Base-by-base conservation (phyloP, 2,888 invertebrate species). In the Morpho achilles region DNA sequence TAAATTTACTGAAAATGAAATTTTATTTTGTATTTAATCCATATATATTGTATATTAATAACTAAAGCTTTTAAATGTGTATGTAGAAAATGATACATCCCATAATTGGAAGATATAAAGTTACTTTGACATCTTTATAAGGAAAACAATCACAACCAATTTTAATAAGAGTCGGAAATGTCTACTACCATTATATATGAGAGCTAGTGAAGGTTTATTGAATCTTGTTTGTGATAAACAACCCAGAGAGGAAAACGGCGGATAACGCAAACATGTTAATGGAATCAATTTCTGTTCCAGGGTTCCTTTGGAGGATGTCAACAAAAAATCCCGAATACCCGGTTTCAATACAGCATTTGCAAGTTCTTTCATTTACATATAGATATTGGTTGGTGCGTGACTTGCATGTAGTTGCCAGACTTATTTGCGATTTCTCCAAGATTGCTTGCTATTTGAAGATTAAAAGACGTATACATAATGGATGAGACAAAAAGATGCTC, bases 321-420 rank as follows among this genome's bases (percentile, higher is more conserved):
- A 59, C 64, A 62, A 66, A 68, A n/a, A 67, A 61, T 66, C 67
- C 60, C 64, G 65, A 64, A 68, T 70, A 69, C 32, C 61, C 53
- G 61, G 65, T 63, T 70, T 67, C 70, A 69, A 70, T 66, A 52
- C 69, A 66, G 64, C 73, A 83, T 84, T 84, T 80, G 81, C 84
- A 84, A 86, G 82, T 82, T 84, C 83, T 80, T 76, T 75, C 74
- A 80, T 86, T 84, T 77, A 75, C 76, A 74, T 79, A 69, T 71
- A 73, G 75, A 84, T 84, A 87, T 83, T 76, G 76, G 73, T 68
- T 69, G 71, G 77, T 73, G 69, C 87, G 88, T 88, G 88, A 86
- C 87, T 79, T 75, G 87, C 80, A 87, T 87, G 63, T 67, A 72
- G 69, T 76, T 63, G 56, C 54, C 64, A 59, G 67, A 74, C 74